A percentile compares a stretch with the other conserved stretches of the same genome.
Evolutionary conservation across 1,140 invertebrate genomes (phyloP).

Genomic region (Glossosoma conforme): DNA sequence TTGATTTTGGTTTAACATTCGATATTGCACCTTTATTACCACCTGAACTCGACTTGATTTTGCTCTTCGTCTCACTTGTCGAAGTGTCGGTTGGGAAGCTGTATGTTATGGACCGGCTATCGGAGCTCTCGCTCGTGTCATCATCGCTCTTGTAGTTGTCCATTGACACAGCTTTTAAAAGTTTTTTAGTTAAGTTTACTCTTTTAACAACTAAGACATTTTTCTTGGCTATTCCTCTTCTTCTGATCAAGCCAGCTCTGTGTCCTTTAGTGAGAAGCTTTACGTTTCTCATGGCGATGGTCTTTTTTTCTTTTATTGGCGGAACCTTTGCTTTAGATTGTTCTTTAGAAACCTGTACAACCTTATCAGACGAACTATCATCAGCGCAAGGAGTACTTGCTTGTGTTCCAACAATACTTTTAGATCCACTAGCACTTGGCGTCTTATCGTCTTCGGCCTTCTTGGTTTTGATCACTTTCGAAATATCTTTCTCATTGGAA

Average conservation of each 20-base stretch:
- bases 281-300: background rate
- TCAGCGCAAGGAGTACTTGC: background rate
- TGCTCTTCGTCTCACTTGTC: background rate
- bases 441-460: slow-evolving; percentile 16
- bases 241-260: slow-evolving; percentile 7
- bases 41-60: slow-evolving; percentile 1
- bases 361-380: background rate
- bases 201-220: slow-evolving; percentile 6
- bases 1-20: slow-evolving; percentile 14
- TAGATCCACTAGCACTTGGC: background rate
- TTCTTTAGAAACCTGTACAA: background rate
- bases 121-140: slow-evolving; percentile 8
- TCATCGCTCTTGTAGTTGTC: slow-evolving; percentile 7
- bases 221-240: slow-evolving; percentile 9
- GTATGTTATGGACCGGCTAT: slow-evolving; percentile 13
- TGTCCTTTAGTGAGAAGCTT: slow-evolving; percentile 9
- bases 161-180: slow-evolving; percentile 1
- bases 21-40: slow-evolving; percentile 14
- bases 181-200: slow-evolving; percentile 10
- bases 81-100: slow-evolving; percentile 12
- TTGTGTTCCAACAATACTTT: slow-evolving; percentile 10
- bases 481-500: slow-evolving; percentile 7
- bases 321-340: background rate
- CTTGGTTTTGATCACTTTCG: slow-evolving; percentile 16
- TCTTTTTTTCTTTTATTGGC: slow-evolving; percentile 3